phyloP scores from a whole-genome alignment of 2,888 invertebrate genomes.

The Eristalis tenax region DNA sequence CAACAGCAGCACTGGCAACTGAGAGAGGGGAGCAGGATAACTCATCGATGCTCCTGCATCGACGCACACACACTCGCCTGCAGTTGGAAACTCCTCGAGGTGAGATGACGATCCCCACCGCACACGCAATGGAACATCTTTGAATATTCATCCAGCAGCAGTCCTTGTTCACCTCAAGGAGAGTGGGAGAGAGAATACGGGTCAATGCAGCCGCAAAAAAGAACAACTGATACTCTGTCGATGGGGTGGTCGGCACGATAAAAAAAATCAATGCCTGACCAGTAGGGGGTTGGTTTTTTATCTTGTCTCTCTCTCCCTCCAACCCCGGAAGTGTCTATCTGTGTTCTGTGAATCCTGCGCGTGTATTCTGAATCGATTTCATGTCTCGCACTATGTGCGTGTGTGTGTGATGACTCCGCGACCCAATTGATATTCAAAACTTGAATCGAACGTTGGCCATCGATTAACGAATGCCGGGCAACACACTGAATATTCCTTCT shows the following conservation, averaged over 20 bases:
- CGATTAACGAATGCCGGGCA: conserved; percentile 2
- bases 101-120: neutral
- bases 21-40: conserved; percentile 25
- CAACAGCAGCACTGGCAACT: too few relatives aligned
- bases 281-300: neutral
- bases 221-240: neutral
- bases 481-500: neutral
- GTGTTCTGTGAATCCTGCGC: neutral
- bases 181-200: neutral
- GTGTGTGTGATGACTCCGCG: too few relatives aligned
- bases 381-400: neutral
- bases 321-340: neutral
- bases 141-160: neutral
- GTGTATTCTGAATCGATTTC: conserved; percentile 11
- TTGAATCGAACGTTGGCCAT: neutral
- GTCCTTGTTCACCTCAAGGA: neutral
- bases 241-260: neutral
- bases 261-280: neutral
- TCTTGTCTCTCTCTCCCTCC: too few relatives aligned
- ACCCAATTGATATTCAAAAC: neutral
- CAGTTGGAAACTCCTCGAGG: conserved; percentile 47
- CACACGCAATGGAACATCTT: neutral
- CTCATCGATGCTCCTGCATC: conserved; percentile 31
- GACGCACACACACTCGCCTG: neutral
- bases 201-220: neutral